phyloP scores from a whole-genome alignment of 2,113 vertebrate genomes.

The Phocoena phocoena region DNA sequence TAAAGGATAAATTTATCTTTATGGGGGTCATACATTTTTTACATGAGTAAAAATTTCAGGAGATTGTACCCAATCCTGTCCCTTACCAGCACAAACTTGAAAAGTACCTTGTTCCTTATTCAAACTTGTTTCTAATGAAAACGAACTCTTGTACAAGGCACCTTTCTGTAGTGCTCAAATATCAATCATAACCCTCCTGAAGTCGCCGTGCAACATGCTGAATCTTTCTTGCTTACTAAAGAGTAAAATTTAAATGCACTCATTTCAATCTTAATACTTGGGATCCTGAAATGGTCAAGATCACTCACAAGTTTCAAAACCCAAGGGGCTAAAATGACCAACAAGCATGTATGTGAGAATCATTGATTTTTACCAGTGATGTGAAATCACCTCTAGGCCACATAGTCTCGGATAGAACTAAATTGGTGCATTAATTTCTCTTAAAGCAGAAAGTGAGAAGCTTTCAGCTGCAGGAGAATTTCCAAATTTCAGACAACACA shows the following conservation, averaged over 20 bases:
- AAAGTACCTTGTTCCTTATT: background rate
- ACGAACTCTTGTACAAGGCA: background rate
- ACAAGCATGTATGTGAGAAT: background rate
- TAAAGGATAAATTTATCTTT: background rate
- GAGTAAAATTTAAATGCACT: background rate
- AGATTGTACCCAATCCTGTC: background rate
- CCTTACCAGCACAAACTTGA: background rate
- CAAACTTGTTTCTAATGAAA: background rate
- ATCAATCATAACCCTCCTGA: background rate
- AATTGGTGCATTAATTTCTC: background rate
- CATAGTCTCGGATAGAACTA: background rate
- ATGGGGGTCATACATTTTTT: background rate
- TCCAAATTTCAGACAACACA: slow-evolving; percentile 28
- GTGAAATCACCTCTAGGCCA: background rate
- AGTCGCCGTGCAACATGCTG: background rate
- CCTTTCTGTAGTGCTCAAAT: background rate
- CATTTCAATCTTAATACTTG: background rate
- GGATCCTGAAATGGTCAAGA: background rate
- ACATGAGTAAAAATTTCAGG: background rate
- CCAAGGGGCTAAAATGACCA: background rate
- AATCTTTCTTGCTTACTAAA: background rate
- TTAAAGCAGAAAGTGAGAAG: background rate
- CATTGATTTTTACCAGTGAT: slow-evolving; percentile 6
- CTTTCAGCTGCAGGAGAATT: background rate
- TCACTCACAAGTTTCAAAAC: background rate